Base-by-base conservation (phyloP, 2,888 invertebrate genomes). In the Caenorhabditis sulstoni region DNA sequence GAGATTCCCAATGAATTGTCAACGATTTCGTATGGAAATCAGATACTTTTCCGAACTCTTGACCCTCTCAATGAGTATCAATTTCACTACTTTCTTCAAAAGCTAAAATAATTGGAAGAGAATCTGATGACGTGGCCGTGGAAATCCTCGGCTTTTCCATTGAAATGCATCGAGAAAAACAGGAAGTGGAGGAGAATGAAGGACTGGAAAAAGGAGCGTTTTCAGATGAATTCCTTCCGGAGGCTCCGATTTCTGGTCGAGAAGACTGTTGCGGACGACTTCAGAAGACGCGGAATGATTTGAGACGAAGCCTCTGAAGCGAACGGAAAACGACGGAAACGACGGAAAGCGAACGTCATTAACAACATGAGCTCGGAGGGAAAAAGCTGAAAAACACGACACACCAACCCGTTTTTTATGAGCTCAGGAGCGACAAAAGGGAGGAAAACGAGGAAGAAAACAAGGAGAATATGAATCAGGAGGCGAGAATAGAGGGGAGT, bases 401-500 rank as follows among this genome's bases (percentile, higher is more conserved):
- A 49, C 52, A 50, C 22, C 53, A 44, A 41, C 39, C 23, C 35
- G 20, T 16, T 18, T 65, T 55, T 45, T 23, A 65, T 53, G 65
- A 66, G 53, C 65, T 57, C 44, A 23, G n/a, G 20, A 29, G 50
- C 41, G 11, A 2, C 41, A 3, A 3, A 11, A 41, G 58, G 39
- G 41, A 57, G 8, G 41, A 58, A 47, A 67, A 50, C 23, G 22
- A 22, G 18, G n/a, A 45, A 18, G 52, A 41, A 68, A 68, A 35
- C 37, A 55, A n/a, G 18, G 18, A 41, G 50, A n/a, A 68, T 50
- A 57, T 57, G 59, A 68, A 70, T 53, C 59, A 61, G 68, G 50
- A 66, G 53, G 23, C 50, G 18, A 29, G 39, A 20, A 35, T 35
- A 67, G n/a, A n/a, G n/a, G 47, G 49, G 67, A 37, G 37, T 39